Percentiles rank a stretch among this genome's conserved stretches.
These are phyloP conservation scores for Ptychadena robeensis DNA, from an alignment of 2,797 vertebrate genomes.

Conservation along the genomic window DNA sequence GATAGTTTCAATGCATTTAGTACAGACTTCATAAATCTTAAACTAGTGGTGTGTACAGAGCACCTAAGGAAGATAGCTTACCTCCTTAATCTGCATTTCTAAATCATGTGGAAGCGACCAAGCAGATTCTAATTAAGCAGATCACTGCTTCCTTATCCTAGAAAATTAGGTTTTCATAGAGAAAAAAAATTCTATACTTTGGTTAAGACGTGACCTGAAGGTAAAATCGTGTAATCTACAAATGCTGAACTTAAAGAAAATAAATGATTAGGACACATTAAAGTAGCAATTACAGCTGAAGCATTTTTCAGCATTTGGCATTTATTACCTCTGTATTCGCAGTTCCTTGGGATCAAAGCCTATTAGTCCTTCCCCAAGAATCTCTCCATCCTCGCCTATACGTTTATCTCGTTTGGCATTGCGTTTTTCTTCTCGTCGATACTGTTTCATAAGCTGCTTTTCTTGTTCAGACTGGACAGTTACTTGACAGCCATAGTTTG, in stretches of 20 bases:
- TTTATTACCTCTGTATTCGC: conserved; percentile 86
- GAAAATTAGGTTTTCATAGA: conserved; percentile 75
- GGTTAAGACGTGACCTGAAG: conserved; percentile 67
- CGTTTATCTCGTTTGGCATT: conserved; percentile 88
- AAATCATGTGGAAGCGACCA: conserved; percentile 71
- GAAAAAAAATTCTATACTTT: conserved; percentile 63
- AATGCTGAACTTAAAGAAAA: conserved; percentile 65
- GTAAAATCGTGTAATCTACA: conserved; percentile 64
- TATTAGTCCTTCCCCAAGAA: conserved; percentile 75
- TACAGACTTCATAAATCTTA: conserved; percentile 70
- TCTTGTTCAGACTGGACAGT: conserved; percentile 96
- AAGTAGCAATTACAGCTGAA: conserved; percentile 63
- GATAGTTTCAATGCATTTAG: conserved; percentile 67
- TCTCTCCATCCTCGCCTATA: conserved; percentile 81
- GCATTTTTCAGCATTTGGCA: conserved; percentile 63
- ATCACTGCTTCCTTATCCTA: conserved; percentile 75
- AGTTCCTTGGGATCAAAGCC: conserved; percentile 92
- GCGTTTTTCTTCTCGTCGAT: conserved; percentile 90
- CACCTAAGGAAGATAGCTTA: conserved; percentile 70
- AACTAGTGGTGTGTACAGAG: conserved; percentile 51
- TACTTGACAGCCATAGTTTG: conserved; percentile 91
- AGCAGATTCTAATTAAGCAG: conserved; percentile 84
- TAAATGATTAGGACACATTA: conserved; percentile 59
- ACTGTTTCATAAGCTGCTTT: conserved; percentile 89
- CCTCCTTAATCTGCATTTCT: conserved; percentile 77